Conservation (phyloP, 2,113 vertebrate species). For the Pseudopodoces humilis region DNA sequence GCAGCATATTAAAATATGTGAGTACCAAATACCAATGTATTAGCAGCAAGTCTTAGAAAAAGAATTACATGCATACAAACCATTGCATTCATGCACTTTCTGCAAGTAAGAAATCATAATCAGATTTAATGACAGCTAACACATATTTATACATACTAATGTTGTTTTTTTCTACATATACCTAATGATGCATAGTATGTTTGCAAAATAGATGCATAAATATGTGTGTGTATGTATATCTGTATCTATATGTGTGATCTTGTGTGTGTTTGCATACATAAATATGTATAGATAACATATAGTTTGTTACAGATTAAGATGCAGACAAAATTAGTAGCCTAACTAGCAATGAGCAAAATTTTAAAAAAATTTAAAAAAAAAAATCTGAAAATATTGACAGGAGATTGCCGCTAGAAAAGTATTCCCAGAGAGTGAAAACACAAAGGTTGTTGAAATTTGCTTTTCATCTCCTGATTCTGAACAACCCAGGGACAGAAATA, state of each 20-base stretch:
- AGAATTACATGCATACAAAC: neutral
- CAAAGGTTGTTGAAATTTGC: neutral
- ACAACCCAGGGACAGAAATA: neutral
- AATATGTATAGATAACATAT: neutral
- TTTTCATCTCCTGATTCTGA: neutral
- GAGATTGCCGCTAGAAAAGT: neutral
- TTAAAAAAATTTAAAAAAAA: neutral
- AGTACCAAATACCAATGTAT: constrained; percentile 55
- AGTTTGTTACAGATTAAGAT: neutral
- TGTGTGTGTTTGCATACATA: neutral
- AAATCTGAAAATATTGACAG: neutral
- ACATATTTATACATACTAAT: constrained; percentile 11
- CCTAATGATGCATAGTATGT: constrained; percentile 11
- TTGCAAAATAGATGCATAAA: constrained; percentile 43
- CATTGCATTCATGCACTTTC: neutral
- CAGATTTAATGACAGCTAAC: constrained; percentile 49
- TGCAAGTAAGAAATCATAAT: constrained; percentile 61
- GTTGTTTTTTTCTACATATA: neutral
- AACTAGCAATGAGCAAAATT: neutral
- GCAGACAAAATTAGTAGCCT: neutral
- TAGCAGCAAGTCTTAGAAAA: constrained; percentile 52
- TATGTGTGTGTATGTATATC: neutral
- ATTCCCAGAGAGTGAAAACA: neutral
- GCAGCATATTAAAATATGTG: constrained; percentile 56
- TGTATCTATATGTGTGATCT: neutral